Base-by-base conservation (phyloP, 1,140 invertebrate species). In the Apis dorsata region DNA sequence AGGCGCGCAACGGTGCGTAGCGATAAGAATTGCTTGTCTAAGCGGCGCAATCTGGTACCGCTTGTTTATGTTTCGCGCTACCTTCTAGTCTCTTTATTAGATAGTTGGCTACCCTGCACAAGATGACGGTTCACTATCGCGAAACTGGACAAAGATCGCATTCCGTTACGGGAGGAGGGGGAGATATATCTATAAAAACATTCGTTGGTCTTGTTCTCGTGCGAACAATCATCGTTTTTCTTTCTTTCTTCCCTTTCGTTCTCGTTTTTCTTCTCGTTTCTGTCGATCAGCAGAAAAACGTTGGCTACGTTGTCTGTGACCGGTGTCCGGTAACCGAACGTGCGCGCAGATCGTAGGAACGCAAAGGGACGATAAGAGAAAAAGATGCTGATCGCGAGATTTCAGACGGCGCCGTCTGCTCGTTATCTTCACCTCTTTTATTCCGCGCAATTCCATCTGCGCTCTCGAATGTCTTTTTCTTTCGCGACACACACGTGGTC, bases 351-450 rank as follows among this genome's bases (percentile, higher is more conserved):
- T 12, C 72, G 34, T 55, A 66, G 51, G 53, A 66, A 66, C 63
- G 63, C 72, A 21, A 75, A 53, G 10, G 55, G 10, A 77, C 28
- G 80, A 81, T 81, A 81, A 81, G 53, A 24, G 34, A 59, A 66
- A 69, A 81, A 81, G 80, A 81, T 77, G 80, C 80, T 81, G 80
- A 81, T 81, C 44, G 55, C 73, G 55, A 81, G 73, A 76, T 76
- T 69, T 68, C 73, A n/a, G 73, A 10, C 80, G 80, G 73, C 80
- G 80, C 80, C 80, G 80, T 76, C 80, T 77, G 65, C 73, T 75
- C 55, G 55, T 81, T 81, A 81, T 81, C 80, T 76, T 13, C 63
- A 24, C n/a, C 79, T 76, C 71, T 66, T 66, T 81, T 76, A 55
- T 76, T 68, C 51, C 55, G 34, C 63, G 79, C 72, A 34, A 76